phyloP scores from a whole-genome alignment of 2,113 vertebrate species.

The Taxidea taxus region DNA sequence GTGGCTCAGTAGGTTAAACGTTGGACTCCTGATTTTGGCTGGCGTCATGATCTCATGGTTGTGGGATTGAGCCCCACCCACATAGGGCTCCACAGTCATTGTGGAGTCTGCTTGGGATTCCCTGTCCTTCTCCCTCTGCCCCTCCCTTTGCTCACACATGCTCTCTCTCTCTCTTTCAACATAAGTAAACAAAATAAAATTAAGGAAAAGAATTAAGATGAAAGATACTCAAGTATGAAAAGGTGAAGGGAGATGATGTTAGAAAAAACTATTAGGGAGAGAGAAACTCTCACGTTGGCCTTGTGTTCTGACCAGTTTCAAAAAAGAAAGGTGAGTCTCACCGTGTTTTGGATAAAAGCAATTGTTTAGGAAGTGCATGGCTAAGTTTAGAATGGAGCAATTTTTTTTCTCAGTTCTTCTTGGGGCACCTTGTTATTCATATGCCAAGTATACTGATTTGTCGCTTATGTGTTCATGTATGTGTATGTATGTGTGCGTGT shows the following conservation, averaged over 20 bases:
- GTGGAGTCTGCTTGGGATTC: not conserved
- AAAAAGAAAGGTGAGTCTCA: not conserved
- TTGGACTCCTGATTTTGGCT: not conserved
- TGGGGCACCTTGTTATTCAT: not conserved
- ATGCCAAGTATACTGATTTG: not conserved
- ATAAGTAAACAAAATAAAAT: not conserved
- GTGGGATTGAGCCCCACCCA: not conserved
- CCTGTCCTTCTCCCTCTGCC: not conserved
- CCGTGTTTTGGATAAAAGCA: not conserved
- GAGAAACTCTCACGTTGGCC: not conserved
- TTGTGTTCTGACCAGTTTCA: not conserved
- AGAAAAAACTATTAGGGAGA: not conserved
- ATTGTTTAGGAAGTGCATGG: accelerated
- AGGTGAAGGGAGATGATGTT: not conserved
- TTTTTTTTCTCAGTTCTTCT: not conserved
- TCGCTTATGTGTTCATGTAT: not conserved
- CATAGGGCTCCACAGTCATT: not conserved
- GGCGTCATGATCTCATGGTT: not conserved
- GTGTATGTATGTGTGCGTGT: too few relatives aligned
- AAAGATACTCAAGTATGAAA: not conserved
- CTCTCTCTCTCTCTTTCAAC: not conserved
- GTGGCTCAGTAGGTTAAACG: not conserved
- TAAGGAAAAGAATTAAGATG: not conserved
- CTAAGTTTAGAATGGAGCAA: not conserved
- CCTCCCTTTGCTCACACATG: not conserved